Conservation (phyloP, 2,113 vertebrate species). For the Chionomys nivalis region DNA sequence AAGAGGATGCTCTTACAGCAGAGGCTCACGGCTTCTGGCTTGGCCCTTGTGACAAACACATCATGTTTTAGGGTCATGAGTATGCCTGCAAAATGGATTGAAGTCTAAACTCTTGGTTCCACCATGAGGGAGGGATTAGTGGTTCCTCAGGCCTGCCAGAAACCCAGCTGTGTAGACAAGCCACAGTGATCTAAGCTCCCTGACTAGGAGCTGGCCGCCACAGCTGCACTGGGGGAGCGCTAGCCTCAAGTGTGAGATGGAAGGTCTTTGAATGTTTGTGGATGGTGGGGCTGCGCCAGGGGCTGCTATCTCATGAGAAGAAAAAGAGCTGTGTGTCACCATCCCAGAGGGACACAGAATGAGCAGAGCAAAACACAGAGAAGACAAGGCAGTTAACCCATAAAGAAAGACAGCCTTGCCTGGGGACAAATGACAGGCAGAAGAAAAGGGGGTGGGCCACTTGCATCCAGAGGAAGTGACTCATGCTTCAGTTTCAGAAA, state of each 20-base stretch:
- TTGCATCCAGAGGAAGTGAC: neutral
- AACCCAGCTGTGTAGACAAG: slow-evolving; percentile 54
- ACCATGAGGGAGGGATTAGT: slow-evolving; percentile 4
- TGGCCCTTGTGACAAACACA: neutral
- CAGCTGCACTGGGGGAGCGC: neutral
- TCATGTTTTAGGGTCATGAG: neutral
- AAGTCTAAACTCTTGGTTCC: slow-evolving; percentile 7
- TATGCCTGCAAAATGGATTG: neutral
- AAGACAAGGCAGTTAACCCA: rapidly evolving
- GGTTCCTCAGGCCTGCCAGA: slow-evolving; percentile 39
- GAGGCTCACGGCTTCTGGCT: neutral
- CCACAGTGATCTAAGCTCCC: slow-evolving; percentile 46
- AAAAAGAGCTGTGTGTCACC: neutral
- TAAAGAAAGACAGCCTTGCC: neutral
- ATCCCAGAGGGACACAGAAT: neutral
- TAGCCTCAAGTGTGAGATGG: neutral
- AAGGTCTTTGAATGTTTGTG: neutral
- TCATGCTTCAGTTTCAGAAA: neutral
- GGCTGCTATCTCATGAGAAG: too few relatives aligned
- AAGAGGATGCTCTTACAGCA: neutral
- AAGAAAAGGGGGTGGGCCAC: neutral
- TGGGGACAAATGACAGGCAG: neutral
- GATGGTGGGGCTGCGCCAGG: neutral
- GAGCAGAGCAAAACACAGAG: neutral
- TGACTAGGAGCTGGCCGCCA: neutral